Percentiles rank a stretch among this genome's conserved stretches.
These are phyloP conservation scores for Episyrphus balteatus DNA, from an alignment of 1,140 invertebrate genomes.

Conservation along the genomic window DNA sequence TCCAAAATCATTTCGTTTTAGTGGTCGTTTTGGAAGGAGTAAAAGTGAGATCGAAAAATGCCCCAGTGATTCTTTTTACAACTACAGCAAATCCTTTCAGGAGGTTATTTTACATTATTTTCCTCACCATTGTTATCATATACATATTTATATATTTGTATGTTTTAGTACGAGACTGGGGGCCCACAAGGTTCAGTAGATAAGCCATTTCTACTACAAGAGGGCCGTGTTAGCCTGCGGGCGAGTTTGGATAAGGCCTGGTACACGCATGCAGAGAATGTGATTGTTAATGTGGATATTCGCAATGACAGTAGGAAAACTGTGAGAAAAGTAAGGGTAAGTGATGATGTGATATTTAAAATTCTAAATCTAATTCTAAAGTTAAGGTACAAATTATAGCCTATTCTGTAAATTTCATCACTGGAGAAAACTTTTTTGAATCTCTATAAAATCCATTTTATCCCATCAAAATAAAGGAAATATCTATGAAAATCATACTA, in stretches of 20 bases:
- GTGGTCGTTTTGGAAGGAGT: slow-evolving; percentile 31
- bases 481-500: no score
- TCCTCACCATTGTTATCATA: no score
- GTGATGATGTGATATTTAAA: no score
- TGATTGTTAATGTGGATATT: slow-evolving; percentile 77
- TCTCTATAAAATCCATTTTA: no score
- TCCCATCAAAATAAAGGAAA: no score
- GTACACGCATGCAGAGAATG: slow-evolving; percentile 84
- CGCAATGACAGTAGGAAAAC: slow-evolving; percentile 92
- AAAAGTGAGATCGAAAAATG: slow-evolving; percentile 33
- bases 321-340: slow-evolving; percentile 82
- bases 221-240: slow-evolving; percentile 65
- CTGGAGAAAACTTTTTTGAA: no score
- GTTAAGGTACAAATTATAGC: no score
- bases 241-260: slow-evolving; percentile 87
- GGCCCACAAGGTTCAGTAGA: slow-evolving; percentile 39
- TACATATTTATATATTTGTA: background rate
- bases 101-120: slow-evolving; percentile 22
- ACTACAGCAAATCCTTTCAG: slow-evolving; percentile 35
- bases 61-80: slow-evolving; percentile 28
- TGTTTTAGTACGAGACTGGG: slow-evolving; percentile 14
- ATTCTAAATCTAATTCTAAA: no score
- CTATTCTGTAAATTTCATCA: no score
- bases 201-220: slow-evolving; percentile 52
- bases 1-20: slow-evolving; percentile 33